Base-by-base conservation (phyloP, 2,797 vertebrate genomes). In the Neomorphus geoffroyi region DNA sequence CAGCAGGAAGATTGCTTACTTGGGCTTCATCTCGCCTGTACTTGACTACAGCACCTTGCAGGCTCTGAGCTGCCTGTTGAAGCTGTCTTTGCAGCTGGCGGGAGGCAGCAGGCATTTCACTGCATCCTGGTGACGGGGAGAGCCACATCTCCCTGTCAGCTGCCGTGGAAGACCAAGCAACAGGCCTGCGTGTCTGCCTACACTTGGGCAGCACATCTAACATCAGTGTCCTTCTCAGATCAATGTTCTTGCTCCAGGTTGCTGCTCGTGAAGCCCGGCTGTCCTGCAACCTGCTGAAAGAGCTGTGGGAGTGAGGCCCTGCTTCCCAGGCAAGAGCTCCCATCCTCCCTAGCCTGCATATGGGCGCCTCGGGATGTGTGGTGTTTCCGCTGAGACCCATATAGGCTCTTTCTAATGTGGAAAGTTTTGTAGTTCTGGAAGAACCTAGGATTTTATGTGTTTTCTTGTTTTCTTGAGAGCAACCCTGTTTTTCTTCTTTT, bases 61-160 rank as follows among this genome's bases (percentile, higher is more conserved):
- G 54, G 11, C 11, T 57, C 33, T 27, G 10, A 86, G 8, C 60
- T 65, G 3, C 15, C 46, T 66, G 26, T 33, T 73, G 1, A 46
- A 39, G 37, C 27, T 66, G 53, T 33, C 24, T 64, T 43, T 60
- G 58, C 6, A 17, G 35, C 24, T 5, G 4, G 30, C 3, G 7
- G 9, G 15, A 22, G 62, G 9, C 4, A 2, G 8, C 28, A 26
- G 50, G 26, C n/a, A 21, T 7, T 16, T 75, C 51, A 54, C 12
- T 64, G 28, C 41, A 26, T 13, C 30, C 30, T n/a, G 54, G 13
- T 11, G 5, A 0, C 70, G 45, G 16, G 18, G 21, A 50, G 32
- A 88, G 26, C 12, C 15, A 3, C 1, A 0, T 37, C 28, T 65
- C 28, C 17, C 61, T 3, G 0, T 0, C 0, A 30, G n/a, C n/a